phyloP scores from a whole-genome alignment of 2,113 vertebrate genomes.

The Hippopotamus amphibius region DNA sequence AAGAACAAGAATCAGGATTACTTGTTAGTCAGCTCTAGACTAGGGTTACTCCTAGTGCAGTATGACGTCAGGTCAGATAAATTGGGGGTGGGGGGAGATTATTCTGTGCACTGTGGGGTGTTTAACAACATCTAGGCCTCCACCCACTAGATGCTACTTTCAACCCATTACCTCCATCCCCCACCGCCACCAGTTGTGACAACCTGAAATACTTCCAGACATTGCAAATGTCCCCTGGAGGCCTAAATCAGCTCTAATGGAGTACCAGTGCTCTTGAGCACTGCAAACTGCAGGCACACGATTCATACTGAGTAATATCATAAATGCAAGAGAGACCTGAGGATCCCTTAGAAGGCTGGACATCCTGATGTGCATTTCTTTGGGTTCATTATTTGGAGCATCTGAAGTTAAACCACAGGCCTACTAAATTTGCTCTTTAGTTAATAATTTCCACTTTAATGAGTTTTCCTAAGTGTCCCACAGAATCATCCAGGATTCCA shows the following conservation, averaged over 20 bases:
- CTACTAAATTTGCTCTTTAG: slow-evolving; percentile 28
- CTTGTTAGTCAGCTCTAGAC: neutral
- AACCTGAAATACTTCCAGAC: neutral
- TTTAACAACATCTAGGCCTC: neutral
- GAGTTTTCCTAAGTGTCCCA: neutral
- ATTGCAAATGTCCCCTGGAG: neutral
- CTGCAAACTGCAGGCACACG: neutral
- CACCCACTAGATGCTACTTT: neutral
- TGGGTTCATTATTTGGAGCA: neutral
- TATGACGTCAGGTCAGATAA: neutral
- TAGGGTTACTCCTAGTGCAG: neutral
- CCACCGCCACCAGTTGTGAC: neutral
- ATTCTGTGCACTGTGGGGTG: neutral
- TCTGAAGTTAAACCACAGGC: neutral
- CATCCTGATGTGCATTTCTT: neutral
- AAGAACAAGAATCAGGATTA: neutral
- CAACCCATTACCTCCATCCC: too few relatives aligned
- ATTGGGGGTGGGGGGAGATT: neutral
- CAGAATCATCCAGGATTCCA: neutral
- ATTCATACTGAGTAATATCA: neutral
- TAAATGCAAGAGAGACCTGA: neutral
- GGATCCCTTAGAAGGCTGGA: neutral
- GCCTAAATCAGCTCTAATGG: neutral
- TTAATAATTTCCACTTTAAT: slow-evolving; percentile 4
- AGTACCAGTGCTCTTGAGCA: neutral